Evolutionary conservation across 2,797 vertebrate species (phyloP).

Genomic region (Pelochelys cantorii): DNA sequence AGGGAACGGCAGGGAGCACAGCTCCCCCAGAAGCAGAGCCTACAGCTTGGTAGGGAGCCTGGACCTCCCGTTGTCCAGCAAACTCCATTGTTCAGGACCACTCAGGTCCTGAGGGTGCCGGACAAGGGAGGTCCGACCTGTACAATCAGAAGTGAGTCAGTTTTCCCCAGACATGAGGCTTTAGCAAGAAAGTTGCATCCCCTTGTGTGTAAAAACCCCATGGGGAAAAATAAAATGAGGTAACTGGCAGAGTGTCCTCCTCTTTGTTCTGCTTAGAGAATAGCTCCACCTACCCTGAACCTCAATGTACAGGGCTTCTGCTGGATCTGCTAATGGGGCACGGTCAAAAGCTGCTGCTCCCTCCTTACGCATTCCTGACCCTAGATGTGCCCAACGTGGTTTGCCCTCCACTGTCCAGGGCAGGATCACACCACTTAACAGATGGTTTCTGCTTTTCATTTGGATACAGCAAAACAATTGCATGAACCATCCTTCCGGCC

Average conservation of each 20-base stretch:
- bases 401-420: background rate
- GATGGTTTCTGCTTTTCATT: background rate
- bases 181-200: rapidly evolving
- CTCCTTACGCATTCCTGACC: background rate
- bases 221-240: background rate
- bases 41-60: no score
- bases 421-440: rapidly evolving
- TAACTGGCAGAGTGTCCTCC: background rate
- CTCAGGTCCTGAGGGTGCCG: no score
- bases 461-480: background rate
- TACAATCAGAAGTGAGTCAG: background rate
- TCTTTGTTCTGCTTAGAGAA: rapidly evolving
- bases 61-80: no score
- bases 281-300: background rate
- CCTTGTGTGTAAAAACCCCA: rapidly evolving
- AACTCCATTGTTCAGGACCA: no score
- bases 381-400: rapidly evolving
- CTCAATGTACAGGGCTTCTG: rapidly evolving
- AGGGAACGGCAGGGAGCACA: no score
- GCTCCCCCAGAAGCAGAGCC: no score
- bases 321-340: rapidly evolving
- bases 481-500: background rate
- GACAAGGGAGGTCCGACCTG: no score
- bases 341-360: background rate
- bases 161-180: background rate